A percentile compares a stretch with the other conserved stretches of the same genome.
These are phyloP conservation scores for Ricordea florida DNA, from an alignment of 92 coral and sea anemone genomes.

Conservation along the genomic window DNA sequence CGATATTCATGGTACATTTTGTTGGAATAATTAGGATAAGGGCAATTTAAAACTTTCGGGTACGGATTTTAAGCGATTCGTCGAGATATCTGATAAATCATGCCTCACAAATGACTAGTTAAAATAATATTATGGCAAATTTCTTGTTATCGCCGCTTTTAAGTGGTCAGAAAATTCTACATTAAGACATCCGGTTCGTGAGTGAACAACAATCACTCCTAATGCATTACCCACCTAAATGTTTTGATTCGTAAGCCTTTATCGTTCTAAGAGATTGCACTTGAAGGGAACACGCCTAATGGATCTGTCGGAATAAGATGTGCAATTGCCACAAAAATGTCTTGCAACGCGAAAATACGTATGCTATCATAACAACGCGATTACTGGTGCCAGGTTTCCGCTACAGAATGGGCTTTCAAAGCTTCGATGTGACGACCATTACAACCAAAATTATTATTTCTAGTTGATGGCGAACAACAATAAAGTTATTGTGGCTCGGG, in stretches of 20 bases:
- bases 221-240: not conserved
- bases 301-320: not conserved
- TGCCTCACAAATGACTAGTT: not conserved
- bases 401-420: slow-evolving; percentile 6
- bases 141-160: not conserved
- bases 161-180: not conserved
- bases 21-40: slow-evolving; percentile 15
- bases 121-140: not conserved
- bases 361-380: slow-evolving; percentile 14
- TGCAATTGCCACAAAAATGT: slow-evolving; percentile 7
- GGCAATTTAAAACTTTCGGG: slow-evolving; percentile 16
- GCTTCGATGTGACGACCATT: slow-evolving; percentile 10
- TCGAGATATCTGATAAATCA: not conserved
- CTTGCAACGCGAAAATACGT: not conserved
- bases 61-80: not conserved
- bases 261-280: not conserved
- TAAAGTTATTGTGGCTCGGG: too few relatives aligned
- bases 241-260: not conserved
- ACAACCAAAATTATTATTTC: too few relatives aligned
- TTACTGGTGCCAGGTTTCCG: slow-evolving; percentile 16
- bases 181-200: too few relatives aligned
- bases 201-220: not conserved
- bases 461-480: too few relatives aligned
- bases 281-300: not conserved
- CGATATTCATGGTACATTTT: slow-evolving; percentile 14